These are phyloP conservation scores for Acipenser transmontanus DNA, from an alignment of 2,797 vertebrate genomes.

Conservation along the genomic window DNA sequence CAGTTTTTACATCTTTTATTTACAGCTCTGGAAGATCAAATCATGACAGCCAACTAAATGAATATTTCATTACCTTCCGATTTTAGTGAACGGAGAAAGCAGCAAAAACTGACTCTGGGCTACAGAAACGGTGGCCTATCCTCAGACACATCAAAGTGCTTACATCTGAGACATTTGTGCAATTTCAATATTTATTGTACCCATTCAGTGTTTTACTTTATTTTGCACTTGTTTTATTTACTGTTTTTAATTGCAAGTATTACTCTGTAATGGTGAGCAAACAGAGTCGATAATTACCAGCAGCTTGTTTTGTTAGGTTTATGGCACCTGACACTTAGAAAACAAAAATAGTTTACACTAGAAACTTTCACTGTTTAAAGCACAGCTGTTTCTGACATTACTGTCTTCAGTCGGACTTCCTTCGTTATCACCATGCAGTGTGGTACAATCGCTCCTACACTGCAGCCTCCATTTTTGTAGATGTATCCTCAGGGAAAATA, in stretches of 20 bases:
- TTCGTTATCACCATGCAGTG: background rate
- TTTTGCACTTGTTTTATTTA: conserved; percentile 53
- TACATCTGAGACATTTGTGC: conserved; percentile 78
- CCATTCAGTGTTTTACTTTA: conserved; percentile 67
- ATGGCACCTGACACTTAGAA: background rate
- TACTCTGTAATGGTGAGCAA: conserved; percentile 51
- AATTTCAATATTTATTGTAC: conserved; percentile 93
- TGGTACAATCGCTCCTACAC: conserved; percentile 1
- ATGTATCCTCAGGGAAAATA: background rate
- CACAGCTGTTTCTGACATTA: background rate
- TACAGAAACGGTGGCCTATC: conserved; percentile 46
- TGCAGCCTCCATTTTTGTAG: conserved; percentile 11
- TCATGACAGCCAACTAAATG: conserved; percentile 64
- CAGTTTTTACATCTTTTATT: conserved; percentile 20
- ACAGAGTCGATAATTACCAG: conserved; percentile 19
- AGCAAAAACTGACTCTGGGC: conserved; percentile 43
- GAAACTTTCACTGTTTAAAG: background rate
- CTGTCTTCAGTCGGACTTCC: background rate
- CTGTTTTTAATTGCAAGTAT: conserved; percentile 62
- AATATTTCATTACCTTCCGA: conserved; percentile 19
- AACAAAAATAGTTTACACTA: background rate
- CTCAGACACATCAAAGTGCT: conserved; percentile 62
- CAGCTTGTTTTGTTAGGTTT: background rate
- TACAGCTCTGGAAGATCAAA: conserved; percentile 97
- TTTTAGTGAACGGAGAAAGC: conserved; percentile 37